phyloP scores from a whole-genome alignment of 2,797 vertebrate species.

The Rhadinocentrus ornatus region DNA sequence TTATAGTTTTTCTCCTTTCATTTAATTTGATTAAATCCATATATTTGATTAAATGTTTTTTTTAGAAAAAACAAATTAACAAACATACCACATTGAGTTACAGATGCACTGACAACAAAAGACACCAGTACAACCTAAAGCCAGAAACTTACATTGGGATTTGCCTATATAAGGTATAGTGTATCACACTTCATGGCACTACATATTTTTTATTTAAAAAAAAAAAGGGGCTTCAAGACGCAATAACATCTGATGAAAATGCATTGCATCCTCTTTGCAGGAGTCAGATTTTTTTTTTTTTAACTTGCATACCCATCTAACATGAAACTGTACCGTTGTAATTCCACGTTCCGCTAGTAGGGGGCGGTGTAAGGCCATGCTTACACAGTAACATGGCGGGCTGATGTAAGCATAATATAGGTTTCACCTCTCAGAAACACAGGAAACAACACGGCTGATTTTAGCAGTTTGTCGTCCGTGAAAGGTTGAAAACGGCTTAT shows the following conservation, averaged over 20 bases:
- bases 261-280: neutral
- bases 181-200: no score
- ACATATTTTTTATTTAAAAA: no score
- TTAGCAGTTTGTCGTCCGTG: accelerated
- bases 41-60: no score
- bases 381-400: conserved; percentile 63
- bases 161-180: neutral
- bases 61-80: no score
- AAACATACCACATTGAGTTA: no score
- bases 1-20: no score
- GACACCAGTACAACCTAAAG: neutral
- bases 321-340: neutral
- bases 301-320: no score
- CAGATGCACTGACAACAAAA: no score
- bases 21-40: no score
- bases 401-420: conserved; percentile 25
- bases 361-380: conserved; percentile 46
- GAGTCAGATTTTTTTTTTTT: no score
- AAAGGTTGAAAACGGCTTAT: neutral
- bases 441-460: neutral
- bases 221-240: no score
- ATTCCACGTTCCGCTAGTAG: neutral
- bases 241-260: neutral
- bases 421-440: conserved; percentile 7
- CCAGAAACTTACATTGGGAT: neutral